These are phyloP conservation scores for Eucera pruinosa DNA, from an alignment of 2,888 invertebrate genomes.

Conservation along the genomic window DNA sequence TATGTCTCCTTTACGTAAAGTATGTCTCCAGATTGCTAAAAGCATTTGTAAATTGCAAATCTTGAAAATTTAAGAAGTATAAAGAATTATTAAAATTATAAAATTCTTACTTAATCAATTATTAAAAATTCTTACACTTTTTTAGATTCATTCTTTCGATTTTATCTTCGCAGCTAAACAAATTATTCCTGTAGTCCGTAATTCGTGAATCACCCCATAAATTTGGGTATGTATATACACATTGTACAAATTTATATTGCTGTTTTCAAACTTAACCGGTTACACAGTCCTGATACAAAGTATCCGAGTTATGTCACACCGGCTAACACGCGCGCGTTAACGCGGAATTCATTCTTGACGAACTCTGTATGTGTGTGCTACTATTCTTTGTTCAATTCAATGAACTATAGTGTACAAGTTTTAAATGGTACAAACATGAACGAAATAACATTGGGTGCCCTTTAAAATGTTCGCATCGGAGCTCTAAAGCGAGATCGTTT, in stretches of 20 bases:
- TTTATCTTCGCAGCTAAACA: not conserved
- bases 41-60: too few relatives aligned
- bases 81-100: too few relatives aligned
- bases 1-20: too few relatives aligned
- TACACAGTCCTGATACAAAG: conserved; percentile 61
- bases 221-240: conserved; percentile 41
- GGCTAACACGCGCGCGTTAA: conserved; percentile 46
- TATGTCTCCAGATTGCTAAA: too few relatives aligned
- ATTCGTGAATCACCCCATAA: conserved; percentile 6
- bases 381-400: conserved; percentile 10
- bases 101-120: too few relatives aligned
- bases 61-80: too few relatives aligned
- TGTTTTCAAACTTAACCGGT: conserved; percentile 55
- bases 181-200: not conserved
- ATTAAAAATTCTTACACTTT: too few relatives aligned
- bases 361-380: conserved; percentile 11
- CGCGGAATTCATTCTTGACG: conserved; percentile 21
- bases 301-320: conserved; percentile 52
- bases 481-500: too few relatives aligned
- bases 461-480: too few relatives aligned
- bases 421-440: conserved; percentile 21
- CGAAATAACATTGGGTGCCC: conserved; percentile 31
- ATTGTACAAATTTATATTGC: conserved; percentile 69
- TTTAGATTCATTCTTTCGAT: too few relatives aligned
- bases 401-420: conserved; percentile 18